Base-by-base conservation (phyloP, 2,113 vertebrate genomes). In the Mohoua ochrocephala region DNA sequence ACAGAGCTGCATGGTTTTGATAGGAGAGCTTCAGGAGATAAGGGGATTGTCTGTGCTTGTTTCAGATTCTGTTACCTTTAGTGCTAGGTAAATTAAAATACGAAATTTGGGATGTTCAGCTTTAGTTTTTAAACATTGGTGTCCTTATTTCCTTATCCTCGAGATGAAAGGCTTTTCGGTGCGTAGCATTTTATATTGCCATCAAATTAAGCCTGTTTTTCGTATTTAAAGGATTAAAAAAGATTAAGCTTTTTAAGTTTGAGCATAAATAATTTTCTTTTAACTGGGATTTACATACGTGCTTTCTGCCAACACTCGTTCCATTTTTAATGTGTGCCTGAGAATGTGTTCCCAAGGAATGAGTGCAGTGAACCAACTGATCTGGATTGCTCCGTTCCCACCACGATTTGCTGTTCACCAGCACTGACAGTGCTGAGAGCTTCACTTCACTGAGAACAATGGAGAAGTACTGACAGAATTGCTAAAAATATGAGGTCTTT, bases 321-420 rank as follows among this genome's bases (percentile, higher is more conserved):
- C 47, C 3, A 0, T 45, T 83, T 86, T 69, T 54, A 52, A 39
- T 45, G 10, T 7, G 35, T 67, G 73, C 50, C 33, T 70, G 54
- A 50, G 64, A 91, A 49, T 18, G 49, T 23, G 33, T 8, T 91
- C 52, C 59, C 31, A 82, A 47, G 81, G 54, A 63, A 41, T 18
- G 35, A 81, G 42, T 70, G 76, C 84, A 59, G 56, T 79, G 75
- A 93, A 82, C 44, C 70, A 57, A 10, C 39, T 59, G 52, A 30
- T 45, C 15, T 0, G 1, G 42, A 70, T 63, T 4, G 1, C 64
- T 6, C 42, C 0, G 0, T 74, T 94, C 92, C 81, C 60, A 59
- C 73, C 42, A 4, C 3, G 19, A 19, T 56, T 76, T 89, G 50
- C 76, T 4, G 11, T 19, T 80, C 61, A 4, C 56, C 14, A 50